These are phyloP conservation scores for Seira sanloemensis DNA, from an alignment of 2,888 invertebrate genomes.

Conservation along the genomic window DNA sequence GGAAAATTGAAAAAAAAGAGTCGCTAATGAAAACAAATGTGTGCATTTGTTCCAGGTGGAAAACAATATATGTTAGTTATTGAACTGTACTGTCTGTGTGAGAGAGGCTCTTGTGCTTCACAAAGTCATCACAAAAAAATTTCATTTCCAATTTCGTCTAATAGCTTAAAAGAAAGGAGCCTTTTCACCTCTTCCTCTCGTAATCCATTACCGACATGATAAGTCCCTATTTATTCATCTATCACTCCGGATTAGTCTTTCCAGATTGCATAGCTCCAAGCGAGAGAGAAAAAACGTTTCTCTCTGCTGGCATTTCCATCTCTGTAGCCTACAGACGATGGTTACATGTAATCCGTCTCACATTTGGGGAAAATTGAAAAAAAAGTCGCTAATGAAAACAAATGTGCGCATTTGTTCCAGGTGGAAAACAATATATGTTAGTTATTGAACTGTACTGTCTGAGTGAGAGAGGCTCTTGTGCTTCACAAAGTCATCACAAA, in stretches of 20 bases:
- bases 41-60: background rate
- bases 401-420: background rate
- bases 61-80: too few relatives aligned
- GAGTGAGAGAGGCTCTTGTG: too few relatives aligned
- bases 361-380: too few relatives aligned
- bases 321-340: background rate
- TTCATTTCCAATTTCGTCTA: background rate
- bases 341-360: background rate
- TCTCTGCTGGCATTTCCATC: background rate
- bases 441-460: background rate
- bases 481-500: background rate
- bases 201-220: background rate
- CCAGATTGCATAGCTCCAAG: background rate
- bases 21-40: background rate
- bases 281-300: background rate
- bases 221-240: background rate
- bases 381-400: background rate
- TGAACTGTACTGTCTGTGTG: background rate
- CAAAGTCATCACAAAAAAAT: background rate
- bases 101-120: too few relatives aligned
- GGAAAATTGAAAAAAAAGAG: background rate
- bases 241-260: background rate
- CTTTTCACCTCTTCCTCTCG: background rate
- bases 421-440: background rate
- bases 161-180: conserved; percentile 23